Evolutionary conservation across 2,113 vertebrate species (phyloP).

Genomic region (Ailuropoda melanoleuca): DNA sequence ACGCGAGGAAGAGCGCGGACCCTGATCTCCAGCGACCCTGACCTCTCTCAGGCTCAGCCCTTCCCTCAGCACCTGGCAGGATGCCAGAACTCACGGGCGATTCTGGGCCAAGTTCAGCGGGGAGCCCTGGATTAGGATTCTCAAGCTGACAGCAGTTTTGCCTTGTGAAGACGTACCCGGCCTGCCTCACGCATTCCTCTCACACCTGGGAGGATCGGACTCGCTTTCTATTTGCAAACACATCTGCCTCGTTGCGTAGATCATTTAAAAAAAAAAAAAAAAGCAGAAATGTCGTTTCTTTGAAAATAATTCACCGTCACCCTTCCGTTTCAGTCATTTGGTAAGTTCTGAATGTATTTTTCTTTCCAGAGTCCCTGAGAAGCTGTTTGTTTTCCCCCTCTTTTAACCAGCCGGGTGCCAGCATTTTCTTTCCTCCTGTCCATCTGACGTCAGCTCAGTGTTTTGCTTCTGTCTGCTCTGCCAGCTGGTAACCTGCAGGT

Average conservation of each 20-base stretch:
- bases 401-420: neutral
- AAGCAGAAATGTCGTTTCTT: neutral
- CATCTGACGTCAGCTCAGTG: conserved; percentile 33
- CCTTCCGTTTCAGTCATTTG: conserved; percentile 24
- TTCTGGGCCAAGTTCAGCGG: conserved; percentile 38
- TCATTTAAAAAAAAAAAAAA: neutral
- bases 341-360: conserved; percentile 56
- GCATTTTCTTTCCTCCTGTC: conserved; percentile 50
- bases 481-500: conserved; percentile 72
- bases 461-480: conserved; percentile 71
- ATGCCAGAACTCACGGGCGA: neutral
- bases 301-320: neutral
- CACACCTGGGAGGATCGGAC: conserved; percentile 9
- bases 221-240: conserved; percentile 36
- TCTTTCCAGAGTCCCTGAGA: conserved; percentile 47
- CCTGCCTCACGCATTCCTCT: neutral
- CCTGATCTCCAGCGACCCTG: neutral
- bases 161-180: conserved; percentile 23
- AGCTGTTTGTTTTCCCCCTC: neutral
- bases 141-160: conserved; percentile 43
- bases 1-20: neutral
- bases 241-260: neutral
- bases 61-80: neutral
- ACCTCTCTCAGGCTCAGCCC: neutral
- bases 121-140: conserved; percentile 27